These are phyloP conservation scores for Serranus cabrilla DNA, from an alignment of 2,797 vertebrate genomes.

Conservation along the genomic window DNA sequence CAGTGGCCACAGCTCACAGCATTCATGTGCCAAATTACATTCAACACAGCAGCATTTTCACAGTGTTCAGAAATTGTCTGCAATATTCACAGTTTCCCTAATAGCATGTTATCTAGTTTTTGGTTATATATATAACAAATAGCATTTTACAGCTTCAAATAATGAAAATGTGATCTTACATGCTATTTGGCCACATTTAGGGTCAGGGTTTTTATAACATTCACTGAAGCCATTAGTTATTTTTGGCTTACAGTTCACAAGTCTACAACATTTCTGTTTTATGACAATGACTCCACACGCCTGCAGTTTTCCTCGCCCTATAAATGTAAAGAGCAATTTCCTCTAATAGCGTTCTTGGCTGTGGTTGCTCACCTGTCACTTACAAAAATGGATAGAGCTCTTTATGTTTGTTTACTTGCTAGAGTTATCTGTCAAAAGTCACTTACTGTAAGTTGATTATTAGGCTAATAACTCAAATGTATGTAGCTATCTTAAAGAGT, in stretches of 20 bases:
- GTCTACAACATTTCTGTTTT: background rate
- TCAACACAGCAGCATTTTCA: background rate
- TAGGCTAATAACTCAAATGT: background rate
- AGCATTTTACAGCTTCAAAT: too few species aligned
- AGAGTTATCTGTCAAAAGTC: background rate
- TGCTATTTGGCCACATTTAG: too few species aligned
- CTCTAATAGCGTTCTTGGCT: background rate
- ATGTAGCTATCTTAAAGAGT: background rate
- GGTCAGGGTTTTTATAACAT: too few species aligned
- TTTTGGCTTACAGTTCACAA: background rate
- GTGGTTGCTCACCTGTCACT: background rate
- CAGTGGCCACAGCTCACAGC: slow-evolving; percentile 30
- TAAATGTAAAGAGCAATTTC: background rate
- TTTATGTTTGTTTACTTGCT: background rate
- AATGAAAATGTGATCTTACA: too few species aligned
- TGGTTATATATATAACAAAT: background rate
- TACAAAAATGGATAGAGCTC: background rate
- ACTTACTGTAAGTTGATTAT: background rate
- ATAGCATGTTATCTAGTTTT: background rate
- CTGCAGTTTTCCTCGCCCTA: background rate
- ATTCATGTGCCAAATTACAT: slow-evolving; percentile 16
- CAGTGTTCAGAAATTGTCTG: background rate
- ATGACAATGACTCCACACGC: background rate
- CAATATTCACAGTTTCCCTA: background rate
- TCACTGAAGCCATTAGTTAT: background rate